These are phyloP conservation scores for Esox lucius DNA, from an alignment of 2,797 vertebrate genomes.

Conservation along the genomic window DNA sequence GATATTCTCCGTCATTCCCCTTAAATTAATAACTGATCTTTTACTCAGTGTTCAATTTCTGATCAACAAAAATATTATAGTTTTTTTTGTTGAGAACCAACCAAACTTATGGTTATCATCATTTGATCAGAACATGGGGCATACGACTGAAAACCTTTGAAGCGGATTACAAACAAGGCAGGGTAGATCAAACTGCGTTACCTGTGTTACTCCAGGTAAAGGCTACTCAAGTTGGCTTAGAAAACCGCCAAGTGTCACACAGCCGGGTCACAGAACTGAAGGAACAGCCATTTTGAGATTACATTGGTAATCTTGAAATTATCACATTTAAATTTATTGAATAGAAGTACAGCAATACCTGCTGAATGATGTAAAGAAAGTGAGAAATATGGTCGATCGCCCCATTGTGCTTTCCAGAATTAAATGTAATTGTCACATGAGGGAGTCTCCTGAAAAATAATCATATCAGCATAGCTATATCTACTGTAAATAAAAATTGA, in stretches of 20 bases:
- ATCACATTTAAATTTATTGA: slow-evolving; percentile 2
- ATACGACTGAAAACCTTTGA: not conserved
- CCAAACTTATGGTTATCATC: not conserved
- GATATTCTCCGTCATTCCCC: too few relatives aligned
- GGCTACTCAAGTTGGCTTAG: not conserved
- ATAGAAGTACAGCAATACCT: not conserved
- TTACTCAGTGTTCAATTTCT: slow-evolving; percentile 2
- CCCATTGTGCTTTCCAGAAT: slow-evolving; percentile 5
- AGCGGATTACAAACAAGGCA: not conserved
- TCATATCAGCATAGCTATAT: not conserved
- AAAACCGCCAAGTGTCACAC: slow-evolving; percentile 1
- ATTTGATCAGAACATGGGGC: not conserved
- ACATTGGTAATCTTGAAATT: not conserved
- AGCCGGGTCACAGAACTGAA: not conserved
- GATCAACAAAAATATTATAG: slow-evolving; percentile 4
- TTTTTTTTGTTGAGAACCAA: slow-evolving; percentile 11
- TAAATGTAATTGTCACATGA: not conserved
- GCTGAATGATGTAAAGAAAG: slow-evolving; percentile 7
- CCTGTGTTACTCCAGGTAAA: not conserved
- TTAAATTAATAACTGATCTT: slow-evolving; percentile 3
- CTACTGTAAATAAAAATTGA: not conserved
- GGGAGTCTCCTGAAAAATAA: slow-evolving; percentile 5
- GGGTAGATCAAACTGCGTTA: slow-evolving; percentile 11
- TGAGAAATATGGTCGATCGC: not conserved
- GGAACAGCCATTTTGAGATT: not conserved